Conservation (phyloP, 2,797 vertebrate species). For the Huso huso region DNA sequence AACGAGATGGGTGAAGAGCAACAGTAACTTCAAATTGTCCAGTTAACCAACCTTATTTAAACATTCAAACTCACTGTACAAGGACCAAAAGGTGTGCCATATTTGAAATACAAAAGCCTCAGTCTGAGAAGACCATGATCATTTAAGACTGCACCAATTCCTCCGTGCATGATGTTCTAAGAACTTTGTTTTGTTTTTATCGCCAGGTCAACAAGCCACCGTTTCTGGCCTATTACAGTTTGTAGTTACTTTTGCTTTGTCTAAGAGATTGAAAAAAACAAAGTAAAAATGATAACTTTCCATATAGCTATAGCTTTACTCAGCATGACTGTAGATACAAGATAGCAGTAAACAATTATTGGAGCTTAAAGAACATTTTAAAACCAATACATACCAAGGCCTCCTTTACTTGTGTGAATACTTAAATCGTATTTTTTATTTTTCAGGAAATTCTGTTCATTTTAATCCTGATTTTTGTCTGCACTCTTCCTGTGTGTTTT, state of each 20-base stretch:
- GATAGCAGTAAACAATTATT: constrained; percentile 67
- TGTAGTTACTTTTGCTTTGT: constrained; percentile 79
- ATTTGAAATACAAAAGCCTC: constrained; percentile 69
- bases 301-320: constrained; percentile 74
- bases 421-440: constrained; percentile 47
- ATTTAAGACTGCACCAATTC: constrained; percentile 65
- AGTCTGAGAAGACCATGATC: constrained; percentile 65
- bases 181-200: constrained; percentile 48
- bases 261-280: constrained; percentile 62
- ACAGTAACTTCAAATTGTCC: constrained; percentile 69
- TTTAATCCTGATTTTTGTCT: constrained; percentile 65
- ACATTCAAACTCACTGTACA: constrained; percentile 66
- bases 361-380: constrained; percentile 69
- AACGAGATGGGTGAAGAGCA: constrained; percentile 62
- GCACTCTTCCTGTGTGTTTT: constrained; percentile 32
- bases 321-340: constrained; percentile 72
- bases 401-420: constrained; percentile 55
- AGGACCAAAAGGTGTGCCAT: constrained; percentile 93
- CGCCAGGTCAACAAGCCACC: constrained; percentile 58
- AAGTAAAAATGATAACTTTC: constrained; percentile 69
- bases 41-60: constrained; percentile 46
- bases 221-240: constrained; percentile 68
- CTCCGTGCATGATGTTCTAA: constrained; percentile 70
- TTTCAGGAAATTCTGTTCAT: constrained; percentile 73
- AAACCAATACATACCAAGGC: constrained; percentile 55